Evolutionary conservation across 2,888 invertebrate species (phyloP), one percentile per base, ranked within the genome.

Genomic region (Ceramica pisi): DNA sequence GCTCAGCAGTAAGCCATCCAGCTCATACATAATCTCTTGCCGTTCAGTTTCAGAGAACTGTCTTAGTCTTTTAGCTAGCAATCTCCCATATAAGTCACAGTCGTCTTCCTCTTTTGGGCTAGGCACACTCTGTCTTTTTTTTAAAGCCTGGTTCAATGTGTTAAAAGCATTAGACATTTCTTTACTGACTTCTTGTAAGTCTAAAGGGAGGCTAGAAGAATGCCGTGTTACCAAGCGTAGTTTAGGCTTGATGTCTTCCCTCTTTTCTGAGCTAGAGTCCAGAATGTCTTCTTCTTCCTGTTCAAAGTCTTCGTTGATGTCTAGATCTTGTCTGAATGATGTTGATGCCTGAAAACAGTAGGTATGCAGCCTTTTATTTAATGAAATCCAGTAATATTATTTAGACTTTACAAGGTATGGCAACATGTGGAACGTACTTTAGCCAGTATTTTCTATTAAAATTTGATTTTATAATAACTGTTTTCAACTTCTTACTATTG

Each of bases 1-100:
- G 57, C 70, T 85, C 14, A 85, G 72, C 56, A 85, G 64, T 53
- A 85, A 50, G 14, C 81, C 83, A 38, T 85, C 85, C 14, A 84
- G 59, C 57, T 86, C 82, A 66, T 84, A 84, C 86, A 86, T 85
- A 21, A 86, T 82, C 70, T 84, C 82, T 76, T 80, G 82, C 23
- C 84, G 71, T 64, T 84, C 82, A 55, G 67, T 73, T 23, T 81
- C 84, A 44, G 86, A 80, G 67, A 78, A 85, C 75, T 81, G 75
- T 65, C 82, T 78, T n/a, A 86, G 59, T 65, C 83, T 81, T 50
- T 80, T 84, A 62, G 86, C 86, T 64, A 86, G 41, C 38, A 84
- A 60, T 63, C 78, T 82, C 16, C 80, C 84, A 69, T 86, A 84
- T 35, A 84, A 57, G 31, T 83, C 83, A 61, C 80, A 80, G 23